Evolutionary conservation across 2,888 invertebrate genomes (phyloP).

Genomic region (Cryptops parisi): DNA sequence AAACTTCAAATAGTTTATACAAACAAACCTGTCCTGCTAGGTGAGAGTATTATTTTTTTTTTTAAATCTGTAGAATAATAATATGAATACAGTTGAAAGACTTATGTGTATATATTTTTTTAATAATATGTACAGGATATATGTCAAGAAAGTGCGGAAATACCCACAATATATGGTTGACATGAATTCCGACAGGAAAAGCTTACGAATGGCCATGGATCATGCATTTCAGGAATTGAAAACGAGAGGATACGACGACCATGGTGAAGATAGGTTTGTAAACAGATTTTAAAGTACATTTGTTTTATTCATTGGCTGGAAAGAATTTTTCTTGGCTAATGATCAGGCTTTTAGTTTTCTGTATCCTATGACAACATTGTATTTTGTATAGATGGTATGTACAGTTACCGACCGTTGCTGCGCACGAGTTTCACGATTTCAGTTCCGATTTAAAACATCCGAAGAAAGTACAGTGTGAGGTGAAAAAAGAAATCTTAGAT

Average conservation of each 20-base stretch:
- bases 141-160: constrained; percentile 31
- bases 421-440: constrained; percentile 29
- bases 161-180: constrained; percentile 30
- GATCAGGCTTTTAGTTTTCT: no score
- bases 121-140: constrained; percentile 26
- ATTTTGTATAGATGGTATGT: constrained; percentile 28
- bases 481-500: background rate
- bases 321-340: no score
- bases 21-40: constrained; percentile 32
- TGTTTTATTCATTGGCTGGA: no score
- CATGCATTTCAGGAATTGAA: constrained; percentile 30
- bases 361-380: background rate
- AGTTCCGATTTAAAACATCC: background rate
- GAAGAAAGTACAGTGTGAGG: background rate
- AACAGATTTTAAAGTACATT: background rate
- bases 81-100: no score
- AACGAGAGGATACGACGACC: constrained; percentile 23
- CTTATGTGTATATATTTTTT: constrained; percentile 1
- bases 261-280: constrained; percentile 28
- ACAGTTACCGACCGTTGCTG: constrained; percentile 31
- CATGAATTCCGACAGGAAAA: constrained; percentile 26
- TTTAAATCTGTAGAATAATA: no score
- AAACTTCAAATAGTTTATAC: constrained; percentile 22
- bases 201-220: constrained; percentile 29
- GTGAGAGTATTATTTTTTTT: no score